Percentiles rank a stretch among this genome's conserved stretches.
Evolutionary conservation across 2,888 invertebrate genomes (phyloP).

Genomic region (Andrena trimmerana): DNA sequence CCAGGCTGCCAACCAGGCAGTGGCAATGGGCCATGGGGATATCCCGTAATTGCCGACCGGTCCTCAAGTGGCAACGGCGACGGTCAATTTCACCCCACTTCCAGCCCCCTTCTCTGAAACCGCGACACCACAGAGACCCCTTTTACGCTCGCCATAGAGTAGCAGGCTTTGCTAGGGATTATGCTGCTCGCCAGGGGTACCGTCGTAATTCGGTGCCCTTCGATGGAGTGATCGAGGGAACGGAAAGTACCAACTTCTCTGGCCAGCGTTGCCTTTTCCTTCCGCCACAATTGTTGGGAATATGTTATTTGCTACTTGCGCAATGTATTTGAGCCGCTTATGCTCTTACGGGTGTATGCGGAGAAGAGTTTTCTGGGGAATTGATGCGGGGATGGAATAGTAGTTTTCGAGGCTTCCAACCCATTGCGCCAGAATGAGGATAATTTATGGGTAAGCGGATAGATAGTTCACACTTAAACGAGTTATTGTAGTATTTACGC

Average conservation of each 20-base stretch:
- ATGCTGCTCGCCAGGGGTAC: constrained; percentile 55
- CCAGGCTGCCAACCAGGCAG: constrained; percentile 68
- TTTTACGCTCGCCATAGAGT: constrained; percentile 75
- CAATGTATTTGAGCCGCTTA: too few species aligned
- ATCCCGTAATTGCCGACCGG: constrained; percentile 78
- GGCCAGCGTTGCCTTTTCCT: too few species aligned
- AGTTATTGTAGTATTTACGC: constrained; percentile 19
- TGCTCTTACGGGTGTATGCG: too few species aligned
- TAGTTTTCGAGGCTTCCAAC: too few species aligned
- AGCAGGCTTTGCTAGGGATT: constrained; percentile 75
- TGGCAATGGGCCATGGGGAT: constrained; percentile 78
- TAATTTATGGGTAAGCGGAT: not conserved
- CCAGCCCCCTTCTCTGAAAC: constrained; percentile 46
- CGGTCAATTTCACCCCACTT: constrained; percentile 76
- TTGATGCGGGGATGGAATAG: too few species aligned
- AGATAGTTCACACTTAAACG: not conserved
- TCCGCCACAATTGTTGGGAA: too few species aligned
- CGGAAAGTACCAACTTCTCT: too few species aligned
- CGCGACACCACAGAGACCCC: constrained; percentile 73
- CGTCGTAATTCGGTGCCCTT: constrained; percentile 67
- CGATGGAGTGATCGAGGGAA: constrained; percentile 49
- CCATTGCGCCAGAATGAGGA: too few species aligned
- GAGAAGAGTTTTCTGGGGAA: too few species aligned
- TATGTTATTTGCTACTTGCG: too few species aligned
- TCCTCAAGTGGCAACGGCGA: constrained; percentile 78